Evolutionary conservation across 2,797 vertebrate genomes (phyloP), one percentile per base, ranked within the genome.

Genomic region (Acanthurus lineatus): DNA sequence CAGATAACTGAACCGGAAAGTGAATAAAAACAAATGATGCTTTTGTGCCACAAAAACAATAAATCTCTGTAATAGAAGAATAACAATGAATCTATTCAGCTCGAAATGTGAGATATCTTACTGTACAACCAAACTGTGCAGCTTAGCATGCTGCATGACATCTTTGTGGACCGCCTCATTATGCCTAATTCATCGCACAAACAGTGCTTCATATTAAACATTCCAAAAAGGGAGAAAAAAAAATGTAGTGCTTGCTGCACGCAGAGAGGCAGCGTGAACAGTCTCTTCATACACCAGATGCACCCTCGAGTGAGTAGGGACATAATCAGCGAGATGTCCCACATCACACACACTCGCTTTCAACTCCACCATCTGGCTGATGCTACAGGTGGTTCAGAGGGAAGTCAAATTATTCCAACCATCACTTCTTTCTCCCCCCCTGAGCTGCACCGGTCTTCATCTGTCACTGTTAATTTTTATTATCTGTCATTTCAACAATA

Each of bases 221-320:
- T 74, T 57, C 8, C 11, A 57, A 53, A 58, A 71, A 16, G 8
- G 25, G 25, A 25, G 5, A 10, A 35, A 57, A 76, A 67, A 45
- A 76, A 67, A 45, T 45, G 19, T 61, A 63, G 73, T 57, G 74
- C 68, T 66, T 88, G 56, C 69, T 25, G 7, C 78, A 86, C 17
- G 47, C 42, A 61, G 76, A 80, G 77, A 84, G 60, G 72, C 74
- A 79, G 54, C 71, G 49, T 72, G 73, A 89, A 84, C 83, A 89
- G 65, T 80, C 83, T 91, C 85, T 81, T 76, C 72, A 85, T 74
- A 63, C 82, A 83, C 42, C 91, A 91, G 91, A 93, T 92, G 91
- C 76, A 90, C 67, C 82, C 82, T 87, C 71, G 56, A 86, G 83
- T 90, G 87, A 89, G 87, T 40, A 47, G 84, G 79, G 81, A 89